phyloP scores from a whole-genome alignment of 2,797 vertebrate genomes.

The Propithecus perrieri region DNA sequence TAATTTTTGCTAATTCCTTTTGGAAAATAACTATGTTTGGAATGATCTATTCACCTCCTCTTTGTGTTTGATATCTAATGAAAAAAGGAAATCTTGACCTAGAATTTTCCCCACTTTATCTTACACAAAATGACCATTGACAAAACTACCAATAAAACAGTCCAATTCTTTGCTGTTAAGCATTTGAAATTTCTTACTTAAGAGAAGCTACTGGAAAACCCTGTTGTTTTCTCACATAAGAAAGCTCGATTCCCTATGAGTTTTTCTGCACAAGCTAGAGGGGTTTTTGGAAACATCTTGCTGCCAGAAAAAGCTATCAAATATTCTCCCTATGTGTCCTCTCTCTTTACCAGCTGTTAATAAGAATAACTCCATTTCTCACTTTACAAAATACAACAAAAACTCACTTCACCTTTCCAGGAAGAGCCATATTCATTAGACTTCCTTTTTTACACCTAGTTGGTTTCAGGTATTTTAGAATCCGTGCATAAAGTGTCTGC shows the following conservation, averaged over 20 bases:
- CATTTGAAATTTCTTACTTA: not conserved
- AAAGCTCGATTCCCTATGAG: not conserved
- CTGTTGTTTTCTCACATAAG: not conserved
- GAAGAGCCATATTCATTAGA: not conserved
- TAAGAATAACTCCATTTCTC: not conserved
- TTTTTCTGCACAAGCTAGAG: not conserved
- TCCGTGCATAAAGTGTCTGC: not conserved
- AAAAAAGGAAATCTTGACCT: conserved; percentile 49
- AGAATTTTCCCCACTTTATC: conserved; percentile 23
- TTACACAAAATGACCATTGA: conserved; percentile 28
- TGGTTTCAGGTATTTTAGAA: not conserved
- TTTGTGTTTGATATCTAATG: conserved; percentile 55
- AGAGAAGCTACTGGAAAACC: conserved; percentile 26
- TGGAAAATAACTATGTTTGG: conserved; percentile 27
- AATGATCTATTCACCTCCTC: conserved; percentile 57
- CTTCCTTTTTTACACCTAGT: not conserved
- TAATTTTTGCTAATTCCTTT: conserved; percentile 64
- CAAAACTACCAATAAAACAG: conserved; percentile 3
- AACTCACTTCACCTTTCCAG: conserved; percentile 19
- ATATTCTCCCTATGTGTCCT: not conserved
- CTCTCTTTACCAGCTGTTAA: not conserved
- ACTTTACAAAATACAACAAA: not conserved
- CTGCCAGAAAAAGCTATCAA: not conserved
- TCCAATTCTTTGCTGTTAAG: not conserved
- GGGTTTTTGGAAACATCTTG: conserved; percentile 38